These are phyloP conservation scores for Pontoporia blainvillei DNA, from an alignment of 2,113 vertebrate species.

Conservation along the genomic window DNA sequence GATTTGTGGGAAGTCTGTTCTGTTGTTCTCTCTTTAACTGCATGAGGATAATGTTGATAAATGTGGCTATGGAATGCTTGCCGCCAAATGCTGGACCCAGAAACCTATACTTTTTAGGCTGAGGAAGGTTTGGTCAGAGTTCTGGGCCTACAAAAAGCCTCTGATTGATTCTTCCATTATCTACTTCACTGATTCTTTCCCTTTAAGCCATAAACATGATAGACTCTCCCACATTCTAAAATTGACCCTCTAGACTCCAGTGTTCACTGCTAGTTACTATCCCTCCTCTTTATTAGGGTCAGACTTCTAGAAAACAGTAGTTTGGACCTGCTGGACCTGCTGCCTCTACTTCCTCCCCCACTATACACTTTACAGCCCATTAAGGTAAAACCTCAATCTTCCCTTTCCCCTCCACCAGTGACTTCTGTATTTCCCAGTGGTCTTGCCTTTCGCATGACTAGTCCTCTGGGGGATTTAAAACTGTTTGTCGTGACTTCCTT, in stretches of 20 bases:
- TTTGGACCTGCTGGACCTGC: not conserved
- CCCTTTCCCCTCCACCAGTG: fast-evolving
- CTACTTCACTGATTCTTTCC: not conserved
- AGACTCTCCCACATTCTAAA: not conserved
- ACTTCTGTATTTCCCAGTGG: not conserved
- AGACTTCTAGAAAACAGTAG: not conserved
- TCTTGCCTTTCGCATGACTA: not conserved
- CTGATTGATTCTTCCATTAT: not conserved
- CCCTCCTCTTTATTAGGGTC: not conserved
- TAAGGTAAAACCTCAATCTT: not conserved
- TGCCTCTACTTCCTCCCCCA: not conserved
- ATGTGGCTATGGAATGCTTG: not conserved
- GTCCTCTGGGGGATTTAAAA: not conserved
- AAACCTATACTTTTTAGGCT: not conserved
- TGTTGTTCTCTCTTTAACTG: not conserved
- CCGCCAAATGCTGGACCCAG: not conserved
- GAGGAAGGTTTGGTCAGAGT: not conserved
- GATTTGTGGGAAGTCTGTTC: not conserved
- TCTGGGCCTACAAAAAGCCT: not conserved
- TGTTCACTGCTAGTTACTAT: not conserved
- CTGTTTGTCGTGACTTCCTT: not conserved
- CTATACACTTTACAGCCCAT: too few species aligned
- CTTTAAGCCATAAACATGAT: not conserved
- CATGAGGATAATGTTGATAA: not conserved
- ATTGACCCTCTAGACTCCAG: not conserved